phyloP scores from a whole-genome alignment of 2,113 vertebrate species.

The Cinclus mexicanus region DNA sequence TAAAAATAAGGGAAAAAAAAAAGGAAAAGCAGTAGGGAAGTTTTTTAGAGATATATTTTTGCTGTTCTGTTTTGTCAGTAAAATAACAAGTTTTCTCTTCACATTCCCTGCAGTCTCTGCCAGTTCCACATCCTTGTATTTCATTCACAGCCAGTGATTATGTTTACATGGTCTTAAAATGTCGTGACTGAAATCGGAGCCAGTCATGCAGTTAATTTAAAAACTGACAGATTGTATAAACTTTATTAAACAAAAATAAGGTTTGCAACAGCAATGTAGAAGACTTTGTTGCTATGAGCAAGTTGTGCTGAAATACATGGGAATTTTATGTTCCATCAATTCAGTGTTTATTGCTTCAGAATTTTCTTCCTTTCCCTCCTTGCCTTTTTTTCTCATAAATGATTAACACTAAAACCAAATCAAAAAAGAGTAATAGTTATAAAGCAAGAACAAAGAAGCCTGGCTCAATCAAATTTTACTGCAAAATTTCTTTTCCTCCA shows the following conservation, averaged over 20 bases:
- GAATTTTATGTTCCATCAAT: not conserved
- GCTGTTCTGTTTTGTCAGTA: not conserved
- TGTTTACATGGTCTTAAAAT: constrained; percentile 38
- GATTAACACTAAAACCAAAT: not conserved
- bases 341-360: not conserved
- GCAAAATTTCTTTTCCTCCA: not conserved
- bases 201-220: constrained; percentile 61
- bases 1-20: not conserved
- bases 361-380: not conserved
- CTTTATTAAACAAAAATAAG: constrained; percentile 59
- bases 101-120: not conserved
- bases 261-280: not conserved
- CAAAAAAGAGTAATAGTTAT: not conserved
- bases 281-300: not conserved
- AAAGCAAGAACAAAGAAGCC: not conserved
- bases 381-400: not conserved
- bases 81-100: not conserved
- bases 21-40: not conserved
- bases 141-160: constrained; percentile 39
- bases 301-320: not conserved
- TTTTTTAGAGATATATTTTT: not conserved
- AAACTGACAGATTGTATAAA: constrained; percentile 47
- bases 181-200: constrained; percentile 25
- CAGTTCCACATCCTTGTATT: constrained; percentile 24
- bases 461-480: not conserved